Conservation (phyloP, 2,888 invertebrate genomes). For the Congeria kusceri region DNA sequence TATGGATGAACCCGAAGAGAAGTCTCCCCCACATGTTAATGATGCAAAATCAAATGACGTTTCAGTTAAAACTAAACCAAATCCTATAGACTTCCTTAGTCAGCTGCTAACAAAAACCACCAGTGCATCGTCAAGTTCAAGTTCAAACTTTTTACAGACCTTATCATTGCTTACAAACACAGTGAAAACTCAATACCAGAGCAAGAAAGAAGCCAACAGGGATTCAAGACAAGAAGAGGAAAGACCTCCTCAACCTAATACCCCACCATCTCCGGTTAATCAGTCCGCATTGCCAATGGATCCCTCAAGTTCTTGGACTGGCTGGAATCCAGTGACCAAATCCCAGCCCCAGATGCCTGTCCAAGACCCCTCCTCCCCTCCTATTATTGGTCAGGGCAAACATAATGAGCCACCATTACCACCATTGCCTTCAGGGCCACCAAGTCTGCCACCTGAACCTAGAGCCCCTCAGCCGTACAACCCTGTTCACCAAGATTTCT, state of each 20-base stretch:
- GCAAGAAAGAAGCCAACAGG: constrained; percentile 44
- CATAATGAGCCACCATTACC: constrained; percentile 47
- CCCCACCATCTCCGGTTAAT: constrained; percentile 23
- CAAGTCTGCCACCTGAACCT: constrained; percentile 41
- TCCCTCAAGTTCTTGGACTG: constrained; percentile 71
- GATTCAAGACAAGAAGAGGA: constrained; percentile 11
- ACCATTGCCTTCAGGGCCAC: constrained; percentile 43
- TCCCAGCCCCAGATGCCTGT: constrained; percentile 48
- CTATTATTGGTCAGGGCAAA: constrained; percentile 44
- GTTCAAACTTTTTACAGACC: constrained; percentile 77
- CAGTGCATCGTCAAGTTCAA: constrained; percentile 70
- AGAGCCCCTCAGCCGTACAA: constrained; percentile 33
- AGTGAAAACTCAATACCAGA: constrained; percentile 71
- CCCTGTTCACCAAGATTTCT: constrained; percentile 49
- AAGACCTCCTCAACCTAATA: constrained; percentile 1
- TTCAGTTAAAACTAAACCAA: constrained; percentile 61
- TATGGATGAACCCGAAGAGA: constrained; percentile 75
- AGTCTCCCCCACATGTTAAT: constrained; percentile 33
- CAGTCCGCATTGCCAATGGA: constrained; percentile 16
- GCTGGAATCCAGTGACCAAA: constrained; percentile 73
- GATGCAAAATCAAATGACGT: constrained; percentile 27
- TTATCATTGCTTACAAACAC: constrained; percentile 75
- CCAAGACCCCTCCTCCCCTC: constrained; percentile 44
- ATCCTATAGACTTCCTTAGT: constrained; percentile 81
- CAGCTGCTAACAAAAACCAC: constrained; percentile 78